Percentiles rank a stretch among this genome's conserved stretches.
phyloP scores from a whole-genome alignment of 2,888 invertebrate genomes.

The Glyphotaelius pellucidus region DNA sequence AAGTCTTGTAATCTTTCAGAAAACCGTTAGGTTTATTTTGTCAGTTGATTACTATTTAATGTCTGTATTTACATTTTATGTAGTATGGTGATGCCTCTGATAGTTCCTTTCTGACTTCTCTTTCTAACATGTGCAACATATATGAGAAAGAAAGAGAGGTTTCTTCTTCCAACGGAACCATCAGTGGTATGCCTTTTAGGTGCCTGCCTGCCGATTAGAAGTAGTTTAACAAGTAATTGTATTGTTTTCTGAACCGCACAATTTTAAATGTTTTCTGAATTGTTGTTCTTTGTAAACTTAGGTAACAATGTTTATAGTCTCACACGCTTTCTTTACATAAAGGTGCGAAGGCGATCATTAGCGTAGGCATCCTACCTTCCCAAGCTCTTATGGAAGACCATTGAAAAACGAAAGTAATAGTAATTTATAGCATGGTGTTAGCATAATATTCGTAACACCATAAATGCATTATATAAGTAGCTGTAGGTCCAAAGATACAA shows the following conservation, averaged over 20 bases:
- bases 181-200: not conserved
- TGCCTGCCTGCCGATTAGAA: not conserved
- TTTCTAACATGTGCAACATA: not conserved
- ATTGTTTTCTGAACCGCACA: not conserved
- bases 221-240: not conserved
- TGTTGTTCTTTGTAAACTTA: not conserved
- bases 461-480: not conserved
- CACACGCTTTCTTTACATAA: not conserved
- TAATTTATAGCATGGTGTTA: not conserved
- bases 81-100: not conserved
- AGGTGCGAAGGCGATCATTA: not conserved
- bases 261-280: not conserved
- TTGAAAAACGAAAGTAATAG: not conserved
- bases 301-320: slow-evolving; percentile 2
- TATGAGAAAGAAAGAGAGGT: too few relatives aligned
- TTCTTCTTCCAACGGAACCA: not conserved
- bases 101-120: not conserved
- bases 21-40: not conserved
- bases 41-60: not conserved
- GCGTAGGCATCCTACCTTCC: not conserved
- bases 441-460: not conserved
- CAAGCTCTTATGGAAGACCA: not conserved
- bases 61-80: not conserved
- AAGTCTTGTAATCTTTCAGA: not conserved
- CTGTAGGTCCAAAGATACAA: not conserved